phyloP scores from a whole-genome alignment of 2,113 vertebrate genomes.

The Megaptera novaeangliae region DNA sequence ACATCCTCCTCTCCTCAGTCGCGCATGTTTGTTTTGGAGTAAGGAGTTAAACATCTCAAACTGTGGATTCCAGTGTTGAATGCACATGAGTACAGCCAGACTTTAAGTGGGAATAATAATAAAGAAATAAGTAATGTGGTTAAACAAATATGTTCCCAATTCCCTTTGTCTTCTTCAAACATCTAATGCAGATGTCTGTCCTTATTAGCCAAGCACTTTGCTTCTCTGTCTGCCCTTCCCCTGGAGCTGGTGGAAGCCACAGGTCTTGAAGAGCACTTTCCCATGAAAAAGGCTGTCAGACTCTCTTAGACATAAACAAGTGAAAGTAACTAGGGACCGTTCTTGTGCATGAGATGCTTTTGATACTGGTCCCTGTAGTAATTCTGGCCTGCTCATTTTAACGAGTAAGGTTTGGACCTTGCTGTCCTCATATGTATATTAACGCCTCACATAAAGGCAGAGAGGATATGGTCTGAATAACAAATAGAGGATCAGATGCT shows the following conservation, averaged over 20 bases:
- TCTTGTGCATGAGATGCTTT: slow-evolving; percentile 1
- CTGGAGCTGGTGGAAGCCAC: neutral
- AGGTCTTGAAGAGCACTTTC: neutral
- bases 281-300: neutral
- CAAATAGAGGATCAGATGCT: slow-evolving; percentile 43
- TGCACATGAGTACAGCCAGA: neutral
- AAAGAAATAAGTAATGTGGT: slow-evolving; percentile 18
- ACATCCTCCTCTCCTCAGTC: neutral
- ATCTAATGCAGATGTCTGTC: neutral
- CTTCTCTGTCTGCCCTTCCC: neutral
- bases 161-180: slow-evolving; percentile 24
- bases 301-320: slow-evolving; percentile 42
- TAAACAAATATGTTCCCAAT: slow-evolving; percentile 21
- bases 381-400: slow-evolving; percentile 3
- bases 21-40: slow-evolving; percentile 17
- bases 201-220: slow-evolving; percentile 24
- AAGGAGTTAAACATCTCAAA: slow-evolving; percentile 18
- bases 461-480: slow-evolving; percentile 49
- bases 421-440: slow-evolving; percentile 36
- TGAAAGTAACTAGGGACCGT: neutral
- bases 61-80: neutral
- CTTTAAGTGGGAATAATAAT: slow-evolving; percentile 38
- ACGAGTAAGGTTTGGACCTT: slow-evolving; percentile 17
- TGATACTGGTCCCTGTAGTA: neutral
- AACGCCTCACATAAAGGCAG: neutral